Conservation (phyloP, 2,797 vertebrate species). For the Aeoliscus strigatus region DNA sequence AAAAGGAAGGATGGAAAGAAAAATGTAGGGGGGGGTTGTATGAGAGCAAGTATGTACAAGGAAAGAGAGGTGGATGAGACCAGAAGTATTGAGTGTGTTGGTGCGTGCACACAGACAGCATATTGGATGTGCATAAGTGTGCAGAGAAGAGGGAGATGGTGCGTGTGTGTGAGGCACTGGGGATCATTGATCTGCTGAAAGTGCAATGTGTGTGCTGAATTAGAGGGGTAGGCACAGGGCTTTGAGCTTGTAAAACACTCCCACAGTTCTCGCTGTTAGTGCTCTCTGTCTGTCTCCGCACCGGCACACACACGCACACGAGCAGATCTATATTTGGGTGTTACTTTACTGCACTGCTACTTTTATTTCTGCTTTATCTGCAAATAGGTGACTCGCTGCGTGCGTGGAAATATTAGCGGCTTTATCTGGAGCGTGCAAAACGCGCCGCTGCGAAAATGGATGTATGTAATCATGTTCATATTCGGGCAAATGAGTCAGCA, state of each 20-base stretch:
- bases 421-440: conserved; percentile 16
- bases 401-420: too few species aligned
- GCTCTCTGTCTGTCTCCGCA: conserved; percentile 31
- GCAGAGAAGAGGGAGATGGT: neutral
- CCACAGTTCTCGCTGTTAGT: conserved; percentile 60
- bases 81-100: conserved; percentile 14
- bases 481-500: conserved; percentile 27
- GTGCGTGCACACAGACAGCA: conserved; percentile 17
- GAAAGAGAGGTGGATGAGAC: conserved; percentile 39
- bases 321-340: conserved; percentile 65
- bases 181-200: conserved; percentile 76
- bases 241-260: conserved; percentile 74
- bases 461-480: neutral
- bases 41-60: conserved; percentile 32
- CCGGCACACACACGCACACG: conserved; percentile 16
- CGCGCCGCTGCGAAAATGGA: conserved; percentile 21
- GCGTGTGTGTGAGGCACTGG: conserved; percentile 52
- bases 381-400: conserved; percentile 37
- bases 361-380: conserved; percentile 52
- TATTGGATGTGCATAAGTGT: conserved; percentile 18
- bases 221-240: conserved; percentile 63
- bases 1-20: conserved; percentile 52
- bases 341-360: conserved; percentile 42
- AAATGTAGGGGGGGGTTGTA: conserved; percentile 14
- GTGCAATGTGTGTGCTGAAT: conserved; percentile 70